phyloP scores from a whole-genome alignment of 2,888 invertebrate genomes.

The Rugalucina vietnamica region DNA sequence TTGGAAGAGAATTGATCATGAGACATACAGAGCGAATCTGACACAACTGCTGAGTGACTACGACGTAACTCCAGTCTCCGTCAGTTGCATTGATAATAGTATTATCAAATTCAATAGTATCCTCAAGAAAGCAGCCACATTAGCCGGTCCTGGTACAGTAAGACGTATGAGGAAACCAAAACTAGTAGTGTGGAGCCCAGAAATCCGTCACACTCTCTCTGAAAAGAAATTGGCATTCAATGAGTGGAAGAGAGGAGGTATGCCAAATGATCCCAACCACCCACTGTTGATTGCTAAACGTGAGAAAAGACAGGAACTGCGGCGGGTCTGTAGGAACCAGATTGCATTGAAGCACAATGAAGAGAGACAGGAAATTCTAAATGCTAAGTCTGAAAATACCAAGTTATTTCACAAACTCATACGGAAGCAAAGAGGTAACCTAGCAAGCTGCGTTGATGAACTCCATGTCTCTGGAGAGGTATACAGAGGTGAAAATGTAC shows the following conservation, averaged over 20 bases:
- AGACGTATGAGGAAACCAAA: slow-evolving; percentile 7
- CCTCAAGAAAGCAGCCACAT: not conserved
- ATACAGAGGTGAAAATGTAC: not conserved
- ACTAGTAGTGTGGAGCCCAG: slow-evolving; percentile 11
- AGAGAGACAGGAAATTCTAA: not conserved
- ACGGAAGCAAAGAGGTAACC: not conserved
- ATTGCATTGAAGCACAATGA: not conserved
- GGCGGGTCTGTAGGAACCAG: not conserved
- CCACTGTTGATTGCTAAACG: not conserved
- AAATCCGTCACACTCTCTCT: not conserved
- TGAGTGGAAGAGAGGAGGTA: not conserved
- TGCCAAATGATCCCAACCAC: not conserved
- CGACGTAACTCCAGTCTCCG: not conserved
- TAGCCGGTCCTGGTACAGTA: not conserved
- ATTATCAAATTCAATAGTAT: not conserved
- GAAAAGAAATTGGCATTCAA: not conserved
- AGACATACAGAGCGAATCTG: not conserved
- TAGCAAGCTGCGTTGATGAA: not conserved
- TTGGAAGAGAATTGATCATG: slow-evolving; percentile 12
- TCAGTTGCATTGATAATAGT: not conserved
- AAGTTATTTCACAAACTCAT: not conserved
- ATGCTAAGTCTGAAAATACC: not conserved
- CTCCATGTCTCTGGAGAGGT: not conserved
- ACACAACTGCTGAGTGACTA: not conserved
- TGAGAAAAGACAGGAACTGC: not conserved